Base-by-base conservation (phyloP, 2,113 vertebrate species). In the Tenebrosternarchus preto region DNA sequence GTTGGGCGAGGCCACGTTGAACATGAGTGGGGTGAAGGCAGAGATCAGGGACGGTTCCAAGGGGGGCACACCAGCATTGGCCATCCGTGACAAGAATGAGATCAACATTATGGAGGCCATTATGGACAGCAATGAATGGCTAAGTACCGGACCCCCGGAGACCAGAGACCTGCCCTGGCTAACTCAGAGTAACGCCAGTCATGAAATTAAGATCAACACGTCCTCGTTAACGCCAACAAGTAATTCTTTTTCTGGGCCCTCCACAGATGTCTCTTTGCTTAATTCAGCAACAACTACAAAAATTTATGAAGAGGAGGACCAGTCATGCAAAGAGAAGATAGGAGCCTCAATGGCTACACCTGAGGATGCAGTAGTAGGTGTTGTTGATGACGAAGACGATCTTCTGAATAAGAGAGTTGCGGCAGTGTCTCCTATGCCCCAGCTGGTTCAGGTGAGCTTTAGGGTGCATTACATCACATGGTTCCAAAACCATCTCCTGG, bases 391-490 rank as follows among this genome's bases (percentile, higher is more conserved):
- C 1, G 88, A 93, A 0, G 86, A 80, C 36, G 90, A 90, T 46
- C 4, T 0, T 1, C 91, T 86, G 77, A 82, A 76, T 0, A 90
- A 88, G 88, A 92, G 90, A 57, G 86, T 90, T 2, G 92, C 88
- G 0, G 86, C 89, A 0, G 89, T 92, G 73, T 90, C 91, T 56
- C 94, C 95, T 9, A 92, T 93, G 90, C 81, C 92, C n/a, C 93
- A 93, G 82, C 93, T 86, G 0, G 91, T 96, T 33, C 89, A 83
- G 0, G 88, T 98, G 84, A 91, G 83, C 73, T 98, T 99, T 89
- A 89, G 92, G 0, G 90, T 97, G 27, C 97, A 98, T 82, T 99
- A 98, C 81, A 27, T 94, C 84, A 95, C 95, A 0, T 82, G 88
- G 55, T 91, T 92, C 0, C 86, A 90, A 0, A 59, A 83, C 1